Evolutionary conservation across 2,113 vertebrate genomes (phyloP).

Genomic region (Megaceryle maxima): DNA sequence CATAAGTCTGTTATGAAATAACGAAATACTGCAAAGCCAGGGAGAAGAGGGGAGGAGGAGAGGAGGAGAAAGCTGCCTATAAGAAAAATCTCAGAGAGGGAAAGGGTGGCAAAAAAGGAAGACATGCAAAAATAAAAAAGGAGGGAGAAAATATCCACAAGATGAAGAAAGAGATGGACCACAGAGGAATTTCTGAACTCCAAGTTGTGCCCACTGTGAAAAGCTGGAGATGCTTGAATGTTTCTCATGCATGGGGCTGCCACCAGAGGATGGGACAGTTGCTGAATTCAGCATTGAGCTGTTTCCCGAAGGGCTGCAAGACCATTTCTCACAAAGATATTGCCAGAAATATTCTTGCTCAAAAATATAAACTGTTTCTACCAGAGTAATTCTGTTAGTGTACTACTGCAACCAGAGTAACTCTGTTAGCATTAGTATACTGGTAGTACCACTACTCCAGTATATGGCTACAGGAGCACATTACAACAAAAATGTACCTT

Average conservation of each 20-base stretch:
- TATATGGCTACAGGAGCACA: neutral
- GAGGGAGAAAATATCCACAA: neutral
- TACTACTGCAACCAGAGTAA: neutral
- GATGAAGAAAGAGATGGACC: neutral
- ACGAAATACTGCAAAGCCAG: neutral
- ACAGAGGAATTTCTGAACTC: neutral
- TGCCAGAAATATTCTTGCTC: neutral
- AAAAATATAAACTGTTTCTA: neutral
- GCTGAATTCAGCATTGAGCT: neutral
- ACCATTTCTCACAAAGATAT: neutral
- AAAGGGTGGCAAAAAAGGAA: neutral
- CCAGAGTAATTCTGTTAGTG: neutral
- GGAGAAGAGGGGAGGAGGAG: neutral
- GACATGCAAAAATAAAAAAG: neutral
- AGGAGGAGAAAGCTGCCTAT: neutral
- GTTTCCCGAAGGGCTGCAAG: neutral
- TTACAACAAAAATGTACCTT: fast-evolving
- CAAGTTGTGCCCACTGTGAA: neutral
- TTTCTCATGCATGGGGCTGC: fast-evolving
- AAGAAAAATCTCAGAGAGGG: neutral
- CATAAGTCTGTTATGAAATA: neutral
- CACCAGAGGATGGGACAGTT: neutral
- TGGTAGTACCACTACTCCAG: neutral
- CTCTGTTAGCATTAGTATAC: neutral
- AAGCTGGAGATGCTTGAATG: neutral